Evolutionary conservation across 1,140 invertebrate species (phyloP).

Genomic region (Drosophila grimshawi): DNA sequence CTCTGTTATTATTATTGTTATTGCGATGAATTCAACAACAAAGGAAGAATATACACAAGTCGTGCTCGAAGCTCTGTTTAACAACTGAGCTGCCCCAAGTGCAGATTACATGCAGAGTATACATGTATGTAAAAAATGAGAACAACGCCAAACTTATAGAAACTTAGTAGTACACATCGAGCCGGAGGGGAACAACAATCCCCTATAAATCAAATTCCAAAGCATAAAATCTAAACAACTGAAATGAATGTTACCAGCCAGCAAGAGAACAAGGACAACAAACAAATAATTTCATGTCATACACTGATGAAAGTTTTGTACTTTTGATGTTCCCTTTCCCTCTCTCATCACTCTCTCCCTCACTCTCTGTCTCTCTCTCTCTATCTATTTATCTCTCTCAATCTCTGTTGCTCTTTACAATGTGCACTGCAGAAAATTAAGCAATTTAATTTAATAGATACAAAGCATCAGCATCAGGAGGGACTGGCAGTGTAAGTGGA

Average conservation of each 20-base stretch:
- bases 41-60: background rate
- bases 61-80: constrained; percentile 7
- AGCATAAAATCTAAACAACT: constrained; percentile 79
- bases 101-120: background rate
- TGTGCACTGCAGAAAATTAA: constrained; percentile 74
- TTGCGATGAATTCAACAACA: constrained; percentile 41
- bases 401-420: constrained; percentile 3
- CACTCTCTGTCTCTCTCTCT: no score
- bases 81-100: background rate
- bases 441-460: constrained; percentile 81
- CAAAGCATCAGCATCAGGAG: constrained; percentile 23
- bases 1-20: constrained; percentile 59
- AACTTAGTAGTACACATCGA: background rate
- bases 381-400: no score
- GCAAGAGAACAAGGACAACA: constrained; percentile 42
- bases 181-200: constrained; percentile 25
- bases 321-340: constrained; percentile 58
- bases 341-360: background rate
- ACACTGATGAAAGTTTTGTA: constrained; percentile 82
- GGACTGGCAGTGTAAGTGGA: constrained; percentile 9
- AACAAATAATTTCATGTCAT: constrained; percentile 81
- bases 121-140: constrained; percentile 38
- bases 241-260: constrained; percentile 74
- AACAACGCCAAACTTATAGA: constrained; percentile 10
- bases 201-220: constrained; percentile 70